A percentile compares a stretch with the other conserved stretches of the same genome.
Evolutionary conservation across 2,888 invertebrate genomes (phyloP).

Genomic region (Lumbricus terrestris): DNA sequence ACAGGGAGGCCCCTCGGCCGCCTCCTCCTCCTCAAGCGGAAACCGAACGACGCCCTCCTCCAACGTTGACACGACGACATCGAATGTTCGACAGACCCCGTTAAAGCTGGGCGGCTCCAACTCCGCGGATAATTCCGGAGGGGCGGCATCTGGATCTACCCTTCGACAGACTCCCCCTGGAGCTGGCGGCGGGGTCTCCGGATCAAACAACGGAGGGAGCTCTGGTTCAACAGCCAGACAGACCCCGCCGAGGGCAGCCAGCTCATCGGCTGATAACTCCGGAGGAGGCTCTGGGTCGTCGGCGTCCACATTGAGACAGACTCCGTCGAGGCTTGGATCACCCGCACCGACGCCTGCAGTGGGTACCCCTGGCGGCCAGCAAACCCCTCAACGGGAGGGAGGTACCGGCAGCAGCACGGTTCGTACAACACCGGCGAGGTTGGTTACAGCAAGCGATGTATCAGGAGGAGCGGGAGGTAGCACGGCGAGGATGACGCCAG

Average conservation of each 20-base stretch:
- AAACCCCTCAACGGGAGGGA: neutral
- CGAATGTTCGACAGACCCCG: neutral
- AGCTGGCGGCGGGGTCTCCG: neutral
- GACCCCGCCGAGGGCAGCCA: no score
- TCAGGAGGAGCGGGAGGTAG: neutral
- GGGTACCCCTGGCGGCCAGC: neutral
- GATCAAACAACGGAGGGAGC: no score
- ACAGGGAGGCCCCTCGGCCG: no score
- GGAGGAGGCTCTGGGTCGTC: no score
- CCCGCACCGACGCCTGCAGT: neutral
- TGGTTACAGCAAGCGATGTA: neutral
- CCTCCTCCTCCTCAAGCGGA: no score
- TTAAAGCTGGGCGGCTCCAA: neutral
- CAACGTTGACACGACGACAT: neutral
- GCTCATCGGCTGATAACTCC: no score
- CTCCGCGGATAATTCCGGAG: neutral
- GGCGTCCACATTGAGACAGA: neutral
- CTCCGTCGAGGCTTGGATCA: neutral
- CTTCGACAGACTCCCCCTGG: neutral
- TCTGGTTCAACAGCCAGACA: no score
- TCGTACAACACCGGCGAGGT: neutral
- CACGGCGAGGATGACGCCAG: neutral
- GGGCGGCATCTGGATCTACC: neutral
- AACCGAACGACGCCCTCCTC: neutral
- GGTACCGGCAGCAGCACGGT: neutral